Conservation (phyloP, 2,888 invertebrate species). For the Sarcophaga rosellei region DNA sequence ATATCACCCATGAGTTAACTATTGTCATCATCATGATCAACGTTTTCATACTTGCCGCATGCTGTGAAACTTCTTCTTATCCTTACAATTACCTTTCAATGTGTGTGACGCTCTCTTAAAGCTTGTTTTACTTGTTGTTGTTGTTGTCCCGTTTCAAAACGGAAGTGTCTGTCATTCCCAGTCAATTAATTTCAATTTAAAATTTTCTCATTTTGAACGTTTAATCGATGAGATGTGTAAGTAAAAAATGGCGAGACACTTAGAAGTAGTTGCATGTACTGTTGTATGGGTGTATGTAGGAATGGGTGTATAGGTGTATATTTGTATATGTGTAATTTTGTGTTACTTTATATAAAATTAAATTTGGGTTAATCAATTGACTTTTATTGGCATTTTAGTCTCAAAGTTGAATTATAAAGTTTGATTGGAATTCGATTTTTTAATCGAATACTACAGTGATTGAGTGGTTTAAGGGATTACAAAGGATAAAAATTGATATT, state of each 20-base stretch:
- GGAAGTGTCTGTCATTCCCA: conserved; percentile 42
- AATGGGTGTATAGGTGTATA: not conserved
- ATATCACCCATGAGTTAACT: too few species aligned
- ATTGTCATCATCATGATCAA: conserved; percentile 2
- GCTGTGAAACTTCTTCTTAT: not conserved
- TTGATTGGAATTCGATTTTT: not conserved
- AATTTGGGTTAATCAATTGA: conserved; percentile 13
- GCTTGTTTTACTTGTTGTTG: not conserved
- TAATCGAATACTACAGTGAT: not conserved
- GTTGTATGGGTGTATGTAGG: not conserved
- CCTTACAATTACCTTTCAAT: not conserved
- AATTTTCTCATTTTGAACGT: conserved; percentile 40
- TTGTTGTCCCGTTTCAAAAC: conserved; percentile 5
- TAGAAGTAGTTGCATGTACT: not conserved
- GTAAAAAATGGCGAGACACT: conserved; percentile 42
- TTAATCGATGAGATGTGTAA: conserved; percentile 43
- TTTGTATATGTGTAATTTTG: not conserved
- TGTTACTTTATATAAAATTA: conserved; percentile 1
- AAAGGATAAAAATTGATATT: too few species aligned
- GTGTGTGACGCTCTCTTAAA: not conserved
- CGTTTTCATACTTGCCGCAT: not conserved
- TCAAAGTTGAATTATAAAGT: too few species aligned
- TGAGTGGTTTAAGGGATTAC: not conserved
- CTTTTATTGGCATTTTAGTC: too few species aligned
- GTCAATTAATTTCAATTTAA: conserved; percentile 62